phyloP scores from a whole-genome alignment of 2,888 invertebrate genomes.

The Diogma glabrata region DNA sequence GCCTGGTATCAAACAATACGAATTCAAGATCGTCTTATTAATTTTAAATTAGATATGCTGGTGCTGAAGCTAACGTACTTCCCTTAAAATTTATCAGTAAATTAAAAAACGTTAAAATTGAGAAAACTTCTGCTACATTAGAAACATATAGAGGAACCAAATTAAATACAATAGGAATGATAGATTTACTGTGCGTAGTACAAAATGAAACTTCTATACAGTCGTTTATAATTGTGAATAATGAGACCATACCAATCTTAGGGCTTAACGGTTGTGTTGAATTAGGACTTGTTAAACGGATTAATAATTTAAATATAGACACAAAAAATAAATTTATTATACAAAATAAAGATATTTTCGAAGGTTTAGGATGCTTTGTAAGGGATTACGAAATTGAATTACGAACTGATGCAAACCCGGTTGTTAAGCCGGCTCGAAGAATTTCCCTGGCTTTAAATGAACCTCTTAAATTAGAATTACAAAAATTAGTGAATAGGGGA shows the following conservation, averaged over 20 bases:
- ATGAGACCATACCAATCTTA: not conserved
- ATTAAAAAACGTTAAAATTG: not conserved
- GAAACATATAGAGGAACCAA: no score
- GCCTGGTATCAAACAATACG: constrained; percentile 1
- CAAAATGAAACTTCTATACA: constrained; percentile 3
- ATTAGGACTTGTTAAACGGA: not conserved
- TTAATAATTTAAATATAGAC: no score
- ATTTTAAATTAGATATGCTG: not conserved
- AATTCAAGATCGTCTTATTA: not conserved
- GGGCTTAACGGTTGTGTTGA: not conserved
- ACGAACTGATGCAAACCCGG: not conserved
- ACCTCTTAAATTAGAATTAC: constrained; percentile 4
- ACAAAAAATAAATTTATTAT: no score
- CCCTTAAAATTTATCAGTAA: not conserved
- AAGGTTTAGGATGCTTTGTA: not conserved
- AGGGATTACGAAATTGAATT: constrained; percentile 5
- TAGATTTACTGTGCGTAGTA: not conserved
- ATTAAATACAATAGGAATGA: not conserved
- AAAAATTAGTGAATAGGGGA: not conserved
- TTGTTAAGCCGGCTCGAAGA: not conserved
- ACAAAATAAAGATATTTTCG: no score
- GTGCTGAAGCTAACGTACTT: not conserved
- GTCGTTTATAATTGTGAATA: constrained; percentile 3
- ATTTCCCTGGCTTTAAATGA: not conserved
- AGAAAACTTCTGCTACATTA: no score